Evolutionary conservation across 2,113 vertebrate species (phyloP), one percentile per base, ranked within the genome.

Genomic region (Nestor notabilis): DNA sequence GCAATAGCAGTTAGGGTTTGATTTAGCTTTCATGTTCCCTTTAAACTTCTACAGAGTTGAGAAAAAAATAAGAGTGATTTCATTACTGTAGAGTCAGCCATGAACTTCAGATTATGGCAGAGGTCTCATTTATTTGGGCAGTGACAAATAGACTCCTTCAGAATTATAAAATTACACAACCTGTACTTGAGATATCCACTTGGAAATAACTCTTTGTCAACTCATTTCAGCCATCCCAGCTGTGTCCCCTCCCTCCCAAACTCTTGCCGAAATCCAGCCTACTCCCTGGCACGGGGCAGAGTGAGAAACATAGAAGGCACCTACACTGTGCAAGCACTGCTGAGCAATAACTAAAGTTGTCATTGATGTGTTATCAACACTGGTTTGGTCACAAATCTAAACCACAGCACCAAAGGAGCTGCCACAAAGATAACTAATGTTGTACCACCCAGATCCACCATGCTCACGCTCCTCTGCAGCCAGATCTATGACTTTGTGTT

Each of bases 401-500:
- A 50, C 13, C 46, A 10, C 1, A n/a, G 53, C n/a, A 33, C 15
- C n/a, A 4, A 3, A 3, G 15, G 69, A 35, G 60, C 60, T 50
- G 28, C 55, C 75, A 8, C 3, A 3, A 66, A 70, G 37, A n/a
- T 61, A 65, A 50, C 2, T 1, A 49, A 15, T 31, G 56, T 55
- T 56, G 7, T 6, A n/a, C 19, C 52, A 46, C 8, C 2, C 28
- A 75, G 14, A 70, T 47, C 27, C n/a, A 28, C 9, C 14, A 75
- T 16, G 31, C 11, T 76, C 1, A 0, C 29, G 20, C n/a, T 44
- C 21, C 37, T 27, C 6, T 2, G 24, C 44, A 37, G 29, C 17
- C 58, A 46, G 11, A 24, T 50, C 39, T 31, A 3, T 4, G n/a
- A 46, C 24, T 37, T 35, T 3, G 8, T 2, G 17, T 35, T 87